Conservation (phyloP, 2,797 vertebrate species). For the Argya squamiceps region DNA sequence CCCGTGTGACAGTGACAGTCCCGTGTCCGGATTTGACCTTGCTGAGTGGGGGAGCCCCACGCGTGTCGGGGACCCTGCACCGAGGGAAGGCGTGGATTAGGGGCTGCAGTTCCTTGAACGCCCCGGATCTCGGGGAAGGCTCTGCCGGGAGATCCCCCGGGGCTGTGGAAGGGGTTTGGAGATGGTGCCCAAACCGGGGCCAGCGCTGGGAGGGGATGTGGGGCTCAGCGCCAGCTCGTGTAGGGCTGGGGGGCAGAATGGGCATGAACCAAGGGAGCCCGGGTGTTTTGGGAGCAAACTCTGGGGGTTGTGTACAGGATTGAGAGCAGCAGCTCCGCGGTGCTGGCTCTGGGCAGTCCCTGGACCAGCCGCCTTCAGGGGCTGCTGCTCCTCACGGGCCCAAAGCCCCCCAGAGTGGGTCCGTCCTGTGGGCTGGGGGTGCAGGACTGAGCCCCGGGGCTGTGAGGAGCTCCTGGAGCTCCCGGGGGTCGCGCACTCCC, state of each 20-base stretch:
- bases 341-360: background rate
- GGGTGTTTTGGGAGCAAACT: background rate
- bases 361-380: rapidly evolving
- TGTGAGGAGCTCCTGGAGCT: background rate
- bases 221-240: rapidly evolving
- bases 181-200: background rate
- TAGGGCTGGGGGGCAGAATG: rapidly evolving
- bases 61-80: rapidly evolving
- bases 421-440: rapidly evolving
- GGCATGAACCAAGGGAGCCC: rapidly evolving
- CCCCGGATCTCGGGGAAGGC: no score
- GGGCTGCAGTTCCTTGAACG: rapidly evolving
- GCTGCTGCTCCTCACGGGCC: background rate
- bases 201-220: rapidly evolving
- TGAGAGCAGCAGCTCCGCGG: rapidly evolving
- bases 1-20: rapidly evolving
- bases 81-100: rapidly evolving
- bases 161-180: background rate
- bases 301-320: rapidly evolving
- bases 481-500: background rate
- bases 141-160: background rate
- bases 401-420: rapidly evolving
- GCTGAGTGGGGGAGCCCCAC: background rate
- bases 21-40: background rate
- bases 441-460: background rate